Conservation (phyloP, 2,113 vertebrate genomes). For the Tauraco erythrolophus region DNA sequence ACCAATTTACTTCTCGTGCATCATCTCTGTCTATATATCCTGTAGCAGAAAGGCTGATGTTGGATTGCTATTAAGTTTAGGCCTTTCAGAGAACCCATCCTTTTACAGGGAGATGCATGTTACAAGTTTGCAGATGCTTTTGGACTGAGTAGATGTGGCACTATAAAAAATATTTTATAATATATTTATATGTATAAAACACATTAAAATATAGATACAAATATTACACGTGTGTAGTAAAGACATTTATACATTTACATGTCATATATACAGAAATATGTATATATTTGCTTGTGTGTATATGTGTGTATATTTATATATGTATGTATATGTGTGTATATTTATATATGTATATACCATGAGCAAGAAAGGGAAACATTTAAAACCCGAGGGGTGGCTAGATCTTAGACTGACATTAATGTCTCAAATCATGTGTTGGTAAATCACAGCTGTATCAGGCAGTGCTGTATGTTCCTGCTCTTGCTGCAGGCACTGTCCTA, state of each 20-base stretch:
- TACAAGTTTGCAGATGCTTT: background rate
- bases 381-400: background rate
- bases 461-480: background rate
- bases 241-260: background rate
- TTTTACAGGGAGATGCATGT: background rate
- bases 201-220: background rate
- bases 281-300: background rate
- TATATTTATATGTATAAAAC: background rate
- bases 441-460: background rate
- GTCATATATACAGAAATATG: background rate
- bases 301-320: background rate
- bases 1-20: background rate
- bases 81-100: background rate
- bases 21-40: rapidly evolving
- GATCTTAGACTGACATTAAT: background rate
- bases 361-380: background rate
- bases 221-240: rapidly evolving
- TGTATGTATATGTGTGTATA: background rate
- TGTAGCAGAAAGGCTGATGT: background rate
- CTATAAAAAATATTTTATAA: background rate
- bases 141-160: background rate
- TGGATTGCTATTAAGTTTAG: background rate
- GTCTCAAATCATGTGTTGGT: background rate
- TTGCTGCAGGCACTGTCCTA: background rate
- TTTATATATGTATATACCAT: background rate